Base-by-base conservation (phyloP, 2,888 invertebrate genomes). In the Rhagonycha fulva region DNA sequence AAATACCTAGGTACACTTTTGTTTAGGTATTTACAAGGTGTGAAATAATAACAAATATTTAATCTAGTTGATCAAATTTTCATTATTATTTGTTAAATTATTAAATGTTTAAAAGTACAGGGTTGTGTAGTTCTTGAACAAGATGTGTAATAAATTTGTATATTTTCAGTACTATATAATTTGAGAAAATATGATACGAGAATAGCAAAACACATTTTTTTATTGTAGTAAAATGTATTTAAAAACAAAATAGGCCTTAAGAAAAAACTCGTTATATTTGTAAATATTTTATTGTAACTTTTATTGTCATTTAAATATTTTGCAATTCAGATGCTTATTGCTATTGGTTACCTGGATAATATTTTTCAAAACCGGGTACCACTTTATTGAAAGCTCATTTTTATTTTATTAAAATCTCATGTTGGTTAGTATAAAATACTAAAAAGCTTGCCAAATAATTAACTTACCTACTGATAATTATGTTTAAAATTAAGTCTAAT, bases 61-160 rank as follows among this genome's bases (percentile, higher is more conserved):
- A 47, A 47, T n/a, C 47, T 47, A 47, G 47, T 47, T n/a, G 47
- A 47, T 7, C n/a, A 47, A 47, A 47, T n/a, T n/a, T 47, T 47
- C 12, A n/a, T n/a, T 47, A n/a, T 47, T 47, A 47, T 47, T 47
- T 47, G 47, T 47, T 47, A n/a, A 47, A n/a, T 9, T 4, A 47
- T n/a, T n/a, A 66, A 66, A 24, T 66, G 63, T n/a, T 66, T 66
- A 66, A 66, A 66, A 66, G 63, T 66, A 66, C 63, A 66, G 63
- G 63, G 63, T 66, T 14, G 63, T 66, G 14, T 66, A 66, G 63
- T 24, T 66, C 26, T 66, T 66, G n/a, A 66, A 66, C n/a, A n/a
- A 47, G 47, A 47, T 47, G 9, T 47, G 47, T 47, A 47, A 47
- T n/a, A 47, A 47, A 47, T 47, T 47, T n/a, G 47, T 47, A 47